These are phyloP conservation scores for Cebidichthys violaceus DNA, from an alignment of 2,113 vertebrate genomes.

Conservation along the genomic window DNA sequence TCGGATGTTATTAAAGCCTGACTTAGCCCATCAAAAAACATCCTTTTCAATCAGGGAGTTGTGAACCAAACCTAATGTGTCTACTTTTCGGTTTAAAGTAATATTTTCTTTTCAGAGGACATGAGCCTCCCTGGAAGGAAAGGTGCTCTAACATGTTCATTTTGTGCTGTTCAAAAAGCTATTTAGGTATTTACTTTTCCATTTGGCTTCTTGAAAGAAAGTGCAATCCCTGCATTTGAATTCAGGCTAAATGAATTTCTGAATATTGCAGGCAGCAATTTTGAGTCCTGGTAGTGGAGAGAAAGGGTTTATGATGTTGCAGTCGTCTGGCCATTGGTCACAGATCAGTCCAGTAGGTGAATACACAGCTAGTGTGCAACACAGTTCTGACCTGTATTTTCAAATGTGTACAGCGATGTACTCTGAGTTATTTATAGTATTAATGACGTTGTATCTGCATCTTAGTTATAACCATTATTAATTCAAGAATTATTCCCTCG, in stretches of 20 bases:
- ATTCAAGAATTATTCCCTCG: slow-evolving; percentile 10
- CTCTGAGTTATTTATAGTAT: slow-evolving; percentile 12
- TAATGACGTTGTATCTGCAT: slow-evolving; percentile 22
- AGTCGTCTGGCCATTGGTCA: slow-evolving; percentile 54
- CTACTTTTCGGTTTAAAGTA: slow-evolving; percentile 50
- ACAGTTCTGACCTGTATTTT: slow-evolving; percentile 51
- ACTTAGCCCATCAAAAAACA: slow-evolving; percentile 21
- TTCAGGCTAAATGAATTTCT: slow-evolving; percentile 49
- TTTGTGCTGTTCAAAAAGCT: slow-evolving; percentile 50
- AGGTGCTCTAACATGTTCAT: slow-evolving; percentile 46
- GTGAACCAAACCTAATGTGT: slow-evolving; percentile 55
- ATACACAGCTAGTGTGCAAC: slow-evolving; percentile 39
- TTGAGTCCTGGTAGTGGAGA: slow-evolving; percentile 59
- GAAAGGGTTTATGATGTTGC: slow-evolving; percentile 63
- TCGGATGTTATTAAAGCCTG: slow-evolving; percentile 24
- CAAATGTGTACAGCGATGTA: slow-evolving; percentile 2
- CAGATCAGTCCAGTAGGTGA: slow-evolving; percentile 41
- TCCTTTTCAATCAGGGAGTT: slow-evolving; percentile 45
- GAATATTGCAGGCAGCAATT: slow-evolving; percentile 63
- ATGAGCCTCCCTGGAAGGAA: slow-evolving; percentile 28
- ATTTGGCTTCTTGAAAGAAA: slow-evolving; percentile 54
- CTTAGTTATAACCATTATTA: slow-evolving; percentile 28
- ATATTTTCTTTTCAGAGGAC: slow-evolving; percentile 45
- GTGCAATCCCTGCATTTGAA: slow-evolving; percentile 60
- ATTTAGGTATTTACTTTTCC: slow-evolving; percentile 58